Evolutionary conservation across 2,113 vertebrate genomes (phyloP).

Genomic region (Nothobranchius furzeri): DNA sequence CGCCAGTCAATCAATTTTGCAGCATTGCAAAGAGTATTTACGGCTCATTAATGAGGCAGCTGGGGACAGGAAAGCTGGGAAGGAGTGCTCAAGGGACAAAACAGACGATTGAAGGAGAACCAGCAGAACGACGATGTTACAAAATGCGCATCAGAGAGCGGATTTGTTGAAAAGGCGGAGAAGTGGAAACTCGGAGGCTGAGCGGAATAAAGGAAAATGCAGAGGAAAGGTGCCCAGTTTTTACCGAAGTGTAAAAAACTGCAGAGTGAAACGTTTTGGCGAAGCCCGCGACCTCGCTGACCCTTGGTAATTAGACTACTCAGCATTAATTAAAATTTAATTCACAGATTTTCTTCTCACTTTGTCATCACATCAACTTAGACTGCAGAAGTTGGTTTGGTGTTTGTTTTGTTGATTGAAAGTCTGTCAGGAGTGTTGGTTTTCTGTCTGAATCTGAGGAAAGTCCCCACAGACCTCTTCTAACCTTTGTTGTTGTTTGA

Average conservation of each 20-base stretch:
- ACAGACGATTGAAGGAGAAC: constrained; percentile 53
- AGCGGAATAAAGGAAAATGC: constrained; percentile 16
- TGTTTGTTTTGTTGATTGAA: neutral
- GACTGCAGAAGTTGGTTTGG: too few species aligned
- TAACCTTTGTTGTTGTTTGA: neutral
- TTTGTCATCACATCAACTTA: too few species aligned
- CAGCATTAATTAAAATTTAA: too few species aligned
- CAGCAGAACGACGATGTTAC: constrained; percentile 38
- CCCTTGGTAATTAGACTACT: too few species aligned
- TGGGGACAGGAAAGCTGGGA: constrained; percentile 48
- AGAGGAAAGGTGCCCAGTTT: neutral
- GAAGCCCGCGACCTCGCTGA: too few species aligned
- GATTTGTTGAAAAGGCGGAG: constrained; percentile 17
- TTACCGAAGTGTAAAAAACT: neutral
- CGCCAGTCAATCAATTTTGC: constrained; percentile 63
- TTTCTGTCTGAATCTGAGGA: neutral
- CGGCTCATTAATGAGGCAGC: constrained; percentile 70
- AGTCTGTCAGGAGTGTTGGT: neutral
- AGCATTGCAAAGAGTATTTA: constrained; percentile 62
- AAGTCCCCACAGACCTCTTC: constrained; percentile 10
- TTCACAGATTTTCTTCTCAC: too few species aligned
- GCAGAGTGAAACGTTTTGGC: neutral
- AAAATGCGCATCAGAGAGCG: constrained; percentile 58
- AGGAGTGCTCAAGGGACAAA: constrained; percentile 45
- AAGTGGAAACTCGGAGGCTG: constrained; percentile 20